Conservation (phyloP, 2,113 vertebrate genomes). For the Dendropsophus ebraccatus region DNA sequence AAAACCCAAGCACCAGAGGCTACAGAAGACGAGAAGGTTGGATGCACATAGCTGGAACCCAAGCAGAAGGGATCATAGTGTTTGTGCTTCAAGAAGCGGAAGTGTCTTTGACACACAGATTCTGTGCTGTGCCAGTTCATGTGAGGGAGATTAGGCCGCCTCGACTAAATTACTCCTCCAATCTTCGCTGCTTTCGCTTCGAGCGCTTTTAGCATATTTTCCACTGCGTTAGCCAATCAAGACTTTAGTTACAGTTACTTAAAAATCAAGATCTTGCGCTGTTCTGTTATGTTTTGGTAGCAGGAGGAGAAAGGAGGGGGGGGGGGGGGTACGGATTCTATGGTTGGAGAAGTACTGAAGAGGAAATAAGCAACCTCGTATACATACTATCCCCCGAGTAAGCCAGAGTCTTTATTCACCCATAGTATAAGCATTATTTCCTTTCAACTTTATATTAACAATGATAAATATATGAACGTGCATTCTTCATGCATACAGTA, state of each 20-base stretch:
- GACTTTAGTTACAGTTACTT: conserved; percentile 71
- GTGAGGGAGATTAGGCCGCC: conserved; percentile 67
- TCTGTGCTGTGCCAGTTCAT: conserved; percentile 68
- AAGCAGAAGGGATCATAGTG: conserved; percentile 51
- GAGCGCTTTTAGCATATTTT: conserved; percentile 69
- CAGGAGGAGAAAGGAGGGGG: not conserved
- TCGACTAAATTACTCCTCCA: conserved; percentile 71
- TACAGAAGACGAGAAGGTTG: conserved; percentile 32
- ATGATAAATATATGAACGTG: not conserved
- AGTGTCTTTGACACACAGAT: conserved; percentile 70
- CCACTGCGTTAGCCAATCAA: conserved; percentile 70
- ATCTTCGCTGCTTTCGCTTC: conserved; percentile 68
- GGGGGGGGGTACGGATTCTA: not conserved
- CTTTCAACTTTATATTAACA: not conserved
- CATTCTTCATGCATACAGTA: not conserved
- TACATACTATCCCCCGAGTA: not conserved
- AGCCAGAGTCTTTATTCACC: conserved; percentile 6
- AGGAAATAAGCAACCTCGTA: conserved; percentile 1
- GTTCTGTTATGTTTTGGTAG: conserved; percentile 49
- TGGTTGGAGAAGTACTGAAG: conserved; percentile 8
- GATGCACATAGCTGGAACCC: conserved; percentile 41
- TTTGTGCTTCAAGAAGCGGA: conserved; percentile 68
- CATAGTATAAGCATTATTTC: not conserved
- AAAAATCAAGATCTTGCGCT: conserved; percentile 67
- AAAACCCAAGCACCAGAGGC: conserved; percentile 45